A percentile compares a stretch with the other conserved stretches of the same genome.
phyloP scores from a whole-genome alignment of 2,797 vertebrate genomes.

The Phylloscopus collybita region DNA sequence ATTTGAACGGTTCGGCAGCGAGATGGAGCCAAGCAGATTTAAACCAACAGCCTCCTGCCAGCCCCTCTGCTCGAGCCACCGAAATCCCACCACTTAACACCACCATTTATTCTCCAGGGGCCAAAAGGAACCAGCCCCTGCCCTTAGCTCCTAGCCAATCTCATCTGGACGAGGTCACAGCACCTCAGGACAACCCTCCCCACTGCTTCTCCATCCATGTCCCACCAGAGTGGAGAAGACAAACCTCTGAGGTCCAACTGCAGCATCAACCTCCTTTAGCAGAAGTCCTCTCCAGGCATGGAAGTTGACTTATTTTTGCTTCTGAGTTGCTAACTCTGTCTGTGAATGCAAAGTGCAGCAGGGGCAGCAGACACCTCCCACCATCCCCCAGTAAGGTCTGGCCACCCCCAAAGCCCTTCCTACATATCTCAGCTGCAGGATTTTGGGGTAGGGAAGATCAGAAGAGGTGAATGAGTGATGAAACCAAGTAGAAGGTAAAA shows the following conservation, averaged over 20 bases:
- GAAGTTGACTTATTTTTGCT: neutral
- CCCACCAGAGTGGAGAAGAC: neutral
- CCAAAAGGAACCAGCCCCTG: neutral
- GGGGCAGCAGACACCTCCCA: neutral
- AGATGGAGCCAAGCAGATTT: slow-evolving; percentile 53
- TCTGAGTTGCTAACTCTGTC: neutral
- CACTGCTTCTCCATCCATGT: neutral
- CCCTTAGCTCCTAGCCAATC: neutral
- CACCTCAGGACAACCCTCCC: neutral
- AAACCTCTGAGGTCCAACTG: neutral
- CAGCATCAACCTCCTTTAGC: neutral
- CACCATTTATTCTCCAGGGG: neutral
- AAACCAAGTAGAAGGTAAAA: neutral
- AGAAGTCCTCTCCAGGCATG: neutral
- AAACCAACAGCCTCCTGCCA: slow-evolving; percentile 42
- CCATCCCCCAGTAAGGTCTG: neutral
- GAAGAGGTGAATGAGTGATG: neutral
- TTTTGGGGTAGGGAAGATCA: neutral
- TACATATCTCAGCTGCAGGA: neutral
- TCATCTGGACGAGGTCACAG: neutral
- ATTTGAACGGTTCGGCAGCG: neutral
- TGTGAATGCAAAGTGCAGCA: neutral
- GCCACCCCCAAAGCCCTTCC: neutral
- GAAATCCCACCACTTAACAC: neutral
- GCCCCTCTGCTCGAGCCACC: neutral